These are phyloP conservation scores for Flexamia atlantica DNA, from an alignment of 2,888 invertebrate species.

Conservation along the genomic window DNA sequence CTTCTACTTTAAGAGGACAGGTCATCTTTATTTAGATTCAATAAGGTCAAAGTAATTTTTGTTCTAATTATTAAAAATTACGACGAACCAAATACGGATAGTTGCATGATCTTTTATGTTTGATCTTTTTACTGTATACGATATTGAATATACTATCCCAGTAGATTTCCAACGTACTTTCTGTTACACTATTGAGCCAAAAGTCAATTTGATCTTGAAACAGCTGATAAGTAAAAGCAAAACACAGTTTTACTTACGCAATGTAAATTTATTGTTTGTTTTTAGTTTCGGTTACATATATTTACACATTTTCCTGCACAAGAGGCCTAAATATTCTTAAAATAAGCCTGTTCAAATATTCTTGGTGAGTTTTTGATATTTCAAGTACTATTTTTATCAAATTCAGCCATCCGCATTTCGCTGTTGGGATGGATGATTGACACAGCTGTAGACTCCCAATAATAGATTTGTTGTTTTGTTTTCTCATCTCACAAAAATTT, in stretches of 20 bases:
- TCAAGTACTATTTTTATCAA: not conserved
- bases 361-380: not conserved
- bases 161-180: no score
- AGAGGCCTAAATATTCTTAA: not conserved
- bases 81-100: no score
- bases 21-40: no score
- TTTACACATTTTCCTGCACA: not conserved
- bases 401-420: not conserved
- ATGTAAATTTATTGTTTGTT: constrained; percentile 23
- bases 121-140: no score
- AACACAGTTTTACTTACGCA: not conserved
- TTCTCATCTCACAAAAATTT: not conserved
- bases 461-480: not conserved
- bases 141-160: no score
- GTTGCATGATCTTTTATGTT: no score
- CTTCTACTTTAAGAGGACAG: no score
- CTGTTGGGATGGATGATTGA: not conserved
- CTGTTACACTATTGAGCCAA: no score
- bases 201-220: not conserved
- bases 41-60: no score
- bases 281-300: not conserved
- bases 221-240: not conserved
- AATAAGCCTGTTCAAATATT: not conserved
- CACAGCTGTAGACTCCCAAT: constrained; percentile 9
- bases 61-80: no score